A percentile compares a stretch with the other conserved stretches of the same genome.
Evolutionary conservation across 2,113 vertebrate species (phyloP).

Genomic region (Sminthopsis crassicaudata): DNA sequence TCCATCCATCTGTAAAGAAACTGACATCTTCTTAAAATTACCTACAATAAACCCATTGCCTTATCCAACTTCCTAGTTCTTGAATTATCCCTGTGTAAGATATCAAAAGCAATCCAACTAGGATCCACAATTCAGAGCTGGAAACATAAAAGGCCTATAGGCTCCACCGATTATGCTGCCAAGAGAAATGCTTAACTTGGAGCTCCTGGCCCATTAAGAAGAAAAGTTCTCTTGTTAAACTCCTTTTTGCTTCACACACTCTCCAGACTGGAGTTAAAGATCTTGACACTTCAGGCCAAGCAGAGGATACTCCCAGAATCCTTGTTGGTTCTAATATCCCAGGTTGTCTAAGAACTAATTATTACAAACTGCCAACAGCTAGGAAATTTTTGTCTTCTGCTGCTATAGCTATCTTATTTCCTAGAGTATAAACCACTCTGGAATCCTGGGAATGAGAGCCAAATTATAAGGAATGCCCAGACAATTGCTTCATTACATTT

Average conservation of each 20-base stretch:
- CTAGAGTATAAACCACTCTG: not conserved
- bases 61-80: not conserved
- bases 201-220: not conserved
- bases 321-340: not conserved
- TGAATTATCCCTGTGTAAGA: not conserved
- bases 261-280: not conserved
- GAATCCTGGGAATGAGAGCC: not conserved
- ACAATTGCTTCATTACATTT: not conserved
- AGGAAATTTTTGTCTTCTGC: not conserved
- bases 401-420: not conserved
- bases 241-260: not conserved
- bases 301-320: not conserved
- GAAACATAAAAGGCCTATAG: not conserved
- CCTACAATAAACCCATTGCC: not conserved
- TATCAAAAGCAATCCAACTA: not conserved
- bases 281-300: not conserved
- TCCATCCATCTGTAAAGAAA: not conserved
- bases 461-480: not conserved
- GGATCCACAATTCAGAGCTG: not conserved
- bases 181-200: not conserved
- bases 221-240: not conserved
- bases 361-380: not conserved
- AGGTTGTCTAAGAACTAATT: not conserved
- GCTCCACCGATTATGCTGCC: not conserved
- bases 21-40: not conserved